Evolutionary conservation across 2,797 vertebrate genomes (phyloP).

Genomic region (Limnodromus scolopaceus): DNA sequence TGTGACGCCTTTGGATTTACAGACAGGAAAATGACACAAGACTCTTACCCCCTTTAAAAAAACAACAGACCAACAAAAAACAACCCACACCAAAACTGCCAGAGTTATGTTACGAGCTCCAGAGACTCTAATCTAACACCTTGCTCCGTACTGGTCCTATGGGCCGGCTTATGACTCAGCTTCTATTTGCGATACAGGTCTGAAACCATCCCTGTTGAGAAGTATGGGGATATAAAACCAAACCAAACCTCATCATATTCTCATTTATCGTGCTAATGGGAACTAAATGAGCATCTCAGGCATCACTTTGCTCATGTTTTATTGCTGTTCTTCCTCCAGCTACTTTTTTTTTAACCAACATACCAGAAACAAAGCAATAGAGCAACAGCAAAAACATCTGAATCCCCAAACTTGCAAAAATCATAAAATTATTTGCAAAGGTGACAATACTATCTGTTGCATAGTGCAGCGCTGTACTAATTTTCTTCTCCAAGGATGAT

Average conservation of each 20-base stretch:
- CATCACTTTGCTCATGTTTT: neutral
- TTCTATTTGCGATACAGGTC: neutral
- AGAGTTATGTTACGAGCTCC: neutral
- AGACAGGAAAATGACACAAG: neutral
- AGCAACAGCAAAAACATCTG: neutral
- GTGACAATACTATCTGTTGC: neutral
- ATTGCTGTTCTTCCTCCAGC: neutral
- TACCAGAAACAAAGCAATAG: neutral
- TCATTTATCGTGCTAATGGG: neutral
- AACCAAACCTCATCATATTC: neutral
- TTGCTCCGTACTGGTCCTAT: neutral
- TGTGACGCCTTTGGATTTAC: neutral
- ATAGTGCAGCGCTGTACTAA: neutral
- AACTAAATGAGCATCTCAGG: conserved; percentile 1
- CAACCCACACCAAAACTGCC: neutral
- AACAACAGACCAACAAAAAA: neutral
- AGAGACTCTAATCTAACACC: neutral
- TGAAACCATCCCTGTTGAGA: neutral
- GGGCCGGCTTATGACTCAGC: neutral
- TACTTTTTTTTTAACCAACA: neutral
- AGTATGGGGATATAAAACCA: neutral
- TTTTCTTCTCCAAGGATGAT: neutral
- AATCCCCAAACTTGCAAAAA: neutral
- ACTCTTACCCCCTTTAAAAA: neutral
- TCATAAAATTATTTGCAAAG: neutral